Evolutionary conservation across 2,888 invertebrate species (phyloP), one percentile per base, ranked within the genome.

Genomic region (Limnephilus lunatus): DNA sequence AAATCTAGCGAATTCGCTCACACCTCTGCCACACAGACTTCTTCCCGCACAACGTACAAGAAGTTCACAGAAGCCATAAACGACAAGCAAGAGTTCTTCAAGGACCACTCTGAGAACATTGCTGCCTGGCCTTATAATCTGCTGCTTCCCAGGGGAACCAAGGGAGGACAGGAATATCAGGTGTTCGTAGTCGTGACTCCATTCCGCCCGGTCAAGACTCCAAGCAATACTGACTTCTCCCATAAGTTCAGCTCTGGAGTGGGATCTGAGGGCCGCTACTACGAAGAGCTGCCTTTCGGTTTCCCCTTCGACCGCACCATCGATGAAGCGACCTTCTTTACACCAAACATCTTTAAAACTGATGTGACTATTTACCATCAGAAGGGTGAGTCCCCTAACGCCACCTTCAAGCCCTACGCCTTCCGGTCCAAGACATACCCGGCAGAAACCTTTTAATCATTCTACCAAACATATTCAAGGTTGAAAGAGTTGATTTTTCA

Each of bases 281-380:
- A 97, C 93, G 98, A 98, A 95, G 96, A 96, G 88, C 96, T 96
- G 94, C 96, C 98, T 2, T 96, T 97, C 94, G 98, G 97, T 92
- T 98, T 97, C 96, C 98, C 98, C 94, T 97, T 98, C 96, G 98
- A 98, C 95, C 97, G 97, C 94, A 95, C 95, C 81, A 96, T 97
- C 94, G 96, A 97, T 92, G 95, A 96, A 94, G 95, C 95, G 86
- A 94, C 95, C 93, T 97, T 97, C 96, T 96, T 96, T 94, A 97
- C 97, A 31, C 96, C 96, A 94, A 98, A 98, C 95, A 97, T 97
- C 95, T 96, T 96, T 95, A 97, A 97, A 95, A 68, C 68, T n/a
- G 68, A 68, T 68, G 68, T 68, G 68, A 68, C 68, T 25, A 25
- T 68, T 68, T 68, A 25, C 68, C 68, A 68, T n/a, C 68, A 68